Base-by-base conservation (phyloP, 2,113 vertebrate genomes). In the Acrocephalus kingi region DNA sequence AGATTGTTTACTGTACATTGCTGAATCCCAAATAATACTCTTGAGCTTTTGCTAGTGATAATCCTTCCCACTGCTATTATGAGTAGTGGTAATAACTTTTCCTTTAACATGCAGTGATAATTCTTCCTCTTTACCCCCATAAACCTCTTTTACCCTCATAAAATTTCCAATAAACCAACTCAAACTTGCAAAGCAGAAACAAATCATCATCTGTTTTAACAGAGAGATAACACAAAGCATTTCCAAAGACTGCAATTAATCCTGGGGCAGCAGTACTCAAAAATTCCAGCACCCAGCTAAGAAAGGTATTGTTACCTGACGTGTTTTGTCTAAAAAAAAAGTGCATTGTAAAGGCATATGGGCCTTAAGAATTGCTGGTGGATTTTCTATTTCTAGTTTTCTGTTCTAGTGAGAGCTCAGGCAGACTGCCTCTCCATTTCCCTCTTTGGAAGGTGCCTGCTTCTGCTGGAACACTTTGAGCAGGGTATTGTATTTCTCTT, bases 1-100 rank as follows among this genome's bases (percentile, higher is more conserved):
- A 92, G 59, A 71, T 87, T 95, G 93, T 92, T 93, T 94, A 89
- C 80, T 80, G 74, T 87, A 86, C 62, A 54, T 81, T 93, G n/a
- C 89, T 73, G 71, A 96, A 93, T 93, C 71, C 59, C 49, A 83
- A 78, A 52, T 96, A 97, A 97, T 94, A 81, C 63, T 94, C 72
- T 78, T 82, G 80, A 85, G 84, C 25, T 92, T 90, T 92, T 88
- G 15, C 68, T 71, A 31, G 56, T 74, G 78, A 96, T 95, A 95
- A 92, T 94, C 83, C 55, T 87, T 94, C 62, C 67, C 75, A 33
- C 59, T 90, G 69, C 55, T 84, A 27, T 73, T 83, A 79, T 68
- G 77, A 91, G 25, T 81, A 94, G 51, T 56, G 55, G n/a, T n/a
- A 51, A 84, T 96, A 94, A 89, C 45, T 77, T 55, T 93, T 92